phyloP scores from a whole-genome alignment of 1,140 invertebrate species.

The Lasaia peninsularis region DNA sequence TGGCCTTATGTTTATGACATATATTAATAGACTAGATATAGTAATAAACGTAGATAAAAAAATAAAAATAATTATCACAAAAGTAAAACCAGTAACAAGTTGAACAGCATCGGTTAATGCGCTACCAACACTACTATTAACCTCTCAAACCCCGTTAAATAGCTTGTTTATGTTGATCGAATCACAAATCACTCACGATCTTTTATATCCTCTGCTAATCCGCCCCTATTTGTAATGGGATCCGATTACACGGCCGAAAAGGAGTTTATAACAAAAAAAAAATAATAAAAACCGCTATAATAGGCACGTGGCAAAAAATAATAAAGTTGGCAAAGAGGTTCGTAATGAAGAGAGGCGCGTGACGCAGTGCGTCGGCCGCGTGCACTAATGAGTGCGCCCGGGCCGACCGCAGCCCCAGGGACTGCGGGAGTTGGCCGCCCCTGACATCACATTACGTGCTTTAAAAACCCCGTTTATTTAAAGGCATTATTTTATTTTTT shows the following conservation, averaged over 20 bases:
- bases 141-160: slow-evolving; percentile 48
- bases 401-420: slow-evolving; percentile 29
- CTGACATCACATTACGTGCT: neutral
- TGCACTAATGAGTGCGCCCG: slow-evolving; percentile 38
- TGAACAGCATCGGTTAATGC: slow-evolving; percentile 16
- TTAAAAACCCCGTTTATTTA: neutral
- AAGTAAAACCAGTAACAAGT: neutral
- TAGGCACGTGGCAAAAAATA: slow-evolving; percentile 63
- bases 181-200: slow-evolving; percentile 58
- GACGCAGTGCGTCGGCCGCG: slow-evolving; percentile 33
- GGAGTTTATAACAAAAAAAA: slow-evolving; percentile 50
- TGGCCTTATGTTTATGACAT: no score
- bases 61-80: neutral
- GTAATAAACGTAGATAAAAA: neutral
- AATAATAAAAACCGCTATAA: slow-evolving; percentile 58
- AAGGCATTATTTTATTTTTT: neutral
- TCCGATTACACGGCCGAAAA: slow-evolving; percentile 62
- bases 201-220: slow-evolving; percentile 45
- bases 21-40: neutral
- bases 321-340: slow-evolving; percentile 57
- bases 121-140: slow-evolving; percentile 47
- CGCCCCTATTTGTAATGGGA: slow-evolving; percentile 39
- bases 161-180: slow-evolving; percentile 65
- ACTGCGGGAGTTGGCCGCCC: neutral
- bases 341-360: slow-evolving; percentile 63